A percentile compares a stretch with the other conserved stretches of the same genome.
These are phyloP conservation scores for Rhinolophus sinicus DNA, from an alignment of 2,113 vertebrate species.

Conservation along the genomic window DNA sequence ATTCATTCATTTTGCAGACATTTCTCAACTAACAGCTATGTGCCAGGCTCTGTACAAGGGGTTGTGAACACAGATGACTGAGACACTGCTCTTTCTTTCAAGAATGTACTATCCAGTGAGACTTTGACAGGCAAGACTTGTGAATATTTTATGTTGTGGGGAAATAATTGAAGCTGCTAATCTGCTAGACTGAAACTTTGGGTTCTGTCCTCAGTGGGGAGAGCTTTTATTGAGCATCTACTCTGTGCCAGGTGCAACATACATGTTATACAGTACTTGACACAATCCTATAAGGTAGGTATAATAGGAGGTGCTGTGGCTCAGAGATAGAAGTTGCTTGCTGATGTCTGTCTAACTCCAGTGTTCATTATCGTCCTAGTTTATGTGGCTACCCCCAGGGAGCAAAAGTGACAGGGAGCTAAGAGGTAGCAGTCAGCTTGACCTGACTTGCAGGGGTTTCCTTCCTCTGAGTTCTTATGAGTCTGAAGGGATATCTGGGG, in stretches of 20 bases:
- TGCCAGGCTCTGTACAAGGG: neutral
- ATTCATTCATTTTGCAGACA: neutral
- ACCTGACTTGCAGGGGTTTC: neutral
- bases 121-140: neutral
- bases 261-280: no score
- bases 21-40: neutral
- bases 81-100: neutral
- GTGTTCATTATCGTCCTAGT: neutral
- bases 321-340: neutral
- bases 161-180: neutral
- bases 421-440: neutral
- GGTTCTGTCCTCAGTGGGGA: neutral
- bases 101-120: neutral
- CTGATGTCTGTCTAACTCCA: neutral
- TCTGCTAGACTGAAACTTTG: neutral
- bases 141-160: neutral
- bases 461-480: neutral
- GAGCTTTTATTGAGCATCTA: neutral
- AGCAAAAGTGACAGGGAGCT: neutral
- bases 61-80: neutral
- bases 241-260: neutral
- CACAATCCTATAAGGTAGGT: neutral
- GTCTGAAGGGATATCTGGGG: neutral
- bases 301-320: neutral
- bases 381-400: neutral